Evolutionary conservation across 2,797 vertebrate genomes (phyloP).

Genomic region (Australoheros facetus): DNA sequence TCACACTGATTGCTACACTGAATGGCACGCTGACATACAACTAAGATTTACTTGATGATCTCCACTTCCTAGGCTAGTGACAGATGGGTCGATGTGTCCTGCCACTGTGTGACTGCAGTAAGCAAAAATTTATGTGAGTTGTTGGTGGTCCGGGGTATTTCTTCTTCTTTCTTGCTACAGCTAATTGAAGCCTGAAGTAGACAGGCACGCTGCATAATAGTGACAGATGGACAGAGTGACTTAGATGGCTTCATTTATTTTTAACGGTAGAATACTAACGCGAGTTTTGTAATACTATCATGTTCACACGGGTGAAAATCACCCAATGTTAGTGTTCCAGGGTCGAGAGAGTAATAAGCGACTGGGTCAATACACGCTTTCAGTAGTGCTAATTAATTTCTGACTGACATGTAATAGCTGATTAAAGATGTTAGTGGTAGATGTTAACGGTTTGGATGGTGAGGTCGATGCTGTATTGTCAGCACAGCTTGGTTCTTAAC

Average conservation of each 20-base stretch:
- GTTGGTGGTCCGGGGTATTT: conserved; percentile 26
- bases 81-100: conserved; percentile 29
- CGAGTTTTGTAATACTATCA: too few relatives aligned
- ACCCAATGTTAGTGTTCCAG: too few relatives aligned
- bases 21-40: conserved; percentile 30
- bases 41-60: conserved; percentile 19
- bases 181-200: conserved; percentile 56
- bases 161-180: conserved; percentile 21
- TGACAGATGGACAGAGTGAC: conserved; percentile 48
- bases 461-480: conserved; percentile 56
- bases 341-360: conserved; percentile 35
- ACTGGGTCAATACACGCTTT: conserved; percentile 55
- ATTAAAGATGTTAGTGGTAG: conserved; percentile 55
- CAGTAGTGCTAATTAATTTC: conserved; percentile 52
- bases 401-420: conserved; percentile 44
- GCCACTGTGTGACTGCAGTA: conserved; percentile 21
- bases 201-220: conserved; percentile 53
- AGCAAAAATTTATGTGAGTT: conserved; percentile 56
- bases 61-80: not conserved
- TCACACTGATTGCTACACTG: conserved; percentile 28
- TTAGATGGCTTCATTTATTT: conserved; percentile 40
- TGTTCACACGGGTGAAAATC: too few relatives aligned
- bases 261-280: not conserved
- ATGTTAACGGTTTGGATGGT: conserved; percentile 24
- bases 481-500: conserved; percentile 39